These are phyloP conservation scores for Troglohyphantes excavatus DNA, from an alignment of 2,888 invertebrate genomes.

Conservation along the genomic window DNA sequence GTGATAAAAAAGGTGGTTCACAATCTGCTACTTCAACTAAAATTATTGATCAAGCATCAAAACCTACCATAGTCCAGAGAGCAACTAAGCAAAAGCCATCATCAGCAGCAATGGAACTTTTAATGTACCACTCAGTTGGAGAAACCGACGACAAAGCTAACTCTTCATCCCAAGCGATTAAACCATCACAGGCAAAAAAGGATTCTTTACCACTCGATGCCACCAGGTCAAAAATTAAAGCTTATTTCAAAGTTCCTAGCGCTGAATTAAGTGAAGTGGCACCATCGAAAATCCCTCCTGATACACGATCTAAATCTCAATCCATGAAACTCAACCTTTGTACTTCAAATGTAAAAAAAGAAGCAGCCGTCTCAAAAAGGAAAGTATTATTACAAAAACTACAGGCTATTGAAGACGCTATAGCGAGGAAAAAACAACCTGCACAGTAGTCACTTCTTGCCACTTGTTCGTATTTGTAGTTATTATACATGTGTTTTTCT, in stretches of 20 bases:
- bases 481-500: background rate
- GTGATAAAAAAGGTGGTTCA: background rate
- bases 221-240: background rate
- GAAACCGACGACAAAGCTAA: background rate
- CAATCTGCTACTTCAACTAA: background rate
- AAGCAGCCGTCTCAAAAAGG: background rate
- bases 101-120: background rate
- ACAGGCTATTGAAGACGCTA: conserved; percentile 39
- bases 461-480: background rate
- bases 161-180: background rate
- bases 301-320: conserved; percentile 20
- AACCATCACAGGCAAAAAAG: background rate
- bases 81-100: background rate
- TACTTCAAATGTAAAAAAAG: background rate
- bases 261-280: background rate
- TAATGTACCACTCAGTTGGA: background rate
- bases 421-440: conserved; percentile 26
- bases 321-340: background rate
- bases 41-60: background rate
- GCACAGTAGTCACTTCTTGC: background rate
- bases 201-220: background rate
- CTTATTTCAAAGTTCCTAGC: background rate
- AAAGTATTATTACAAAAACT: conserved; percentile 22
- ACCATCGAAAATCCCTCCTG: background rate
- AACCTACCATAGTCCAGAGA: background rate